Evolutionary conservation across 2,113 vertebrate genomes (phyloP).

Genomic region (Phaethornis superciliosus): DNA sequence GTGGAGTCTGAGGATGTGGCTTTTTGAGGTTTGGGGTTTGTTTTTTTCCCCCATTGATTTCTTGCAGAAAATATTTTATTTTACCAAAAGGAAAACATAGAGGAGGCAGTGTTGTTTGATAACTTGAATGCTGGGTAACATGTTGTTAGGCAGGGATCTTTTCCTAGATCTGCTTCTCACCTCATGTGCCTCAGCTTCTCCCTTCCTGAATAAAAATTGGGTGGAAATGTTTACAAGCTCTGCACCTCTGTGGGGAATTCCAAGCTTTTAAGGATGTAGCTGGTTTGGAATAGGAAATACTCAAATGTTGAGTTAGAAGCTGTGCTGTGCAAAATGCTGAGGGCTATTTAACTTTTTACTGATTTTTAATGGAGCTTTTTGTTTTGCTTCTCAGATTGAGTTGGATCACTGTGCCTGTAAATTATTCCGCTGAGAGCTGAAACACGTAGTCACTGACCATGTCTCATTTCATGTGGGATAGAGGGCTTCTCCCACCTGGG

Average conservation of each 20-base stretch:
- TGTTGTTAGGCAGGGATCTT: neutral
- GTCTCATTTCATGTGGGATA: constrained; percentile 9
- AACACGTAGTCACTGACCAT: neutral
- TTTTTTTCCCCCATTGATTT: neutral
- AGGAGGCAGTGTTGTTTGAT: neutral
- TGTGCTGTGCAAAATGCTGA: neutral
- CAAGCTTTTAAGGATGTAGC: neutral
- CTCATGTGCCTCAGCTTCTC: neutral
- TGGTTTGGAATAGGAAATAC: constrained; percentile 33
- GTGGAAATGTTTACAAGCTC: neutral
- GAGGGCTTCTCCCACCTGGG: neutral
- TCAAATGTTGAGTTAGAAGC: neutral
- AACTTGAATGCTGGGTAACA: neutral
- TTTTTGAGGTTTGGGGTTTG: neutral
- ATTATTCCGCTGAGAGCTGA: neutral
- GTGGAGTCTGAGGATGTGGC: neutral
- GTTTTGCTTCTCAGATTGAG: constrained; percentile 25
- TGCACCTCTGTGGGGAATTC: neutral
- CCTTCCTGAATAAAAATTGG: neutral
- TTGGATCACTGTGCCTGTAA: constrained; percentile 4
- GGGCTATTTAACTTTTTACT: constrained; percentile 5
- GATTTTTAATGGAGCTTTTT: constrained; percentile 52
- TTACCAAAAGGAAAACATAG: neutral
- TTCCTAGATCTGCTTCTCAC: neutral
- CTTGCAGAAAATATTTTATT: neutral